Evolutionary conservation across 2,888 invertebrate species (phyloP).

Genomic region (Campoletis raptor): DNA sequence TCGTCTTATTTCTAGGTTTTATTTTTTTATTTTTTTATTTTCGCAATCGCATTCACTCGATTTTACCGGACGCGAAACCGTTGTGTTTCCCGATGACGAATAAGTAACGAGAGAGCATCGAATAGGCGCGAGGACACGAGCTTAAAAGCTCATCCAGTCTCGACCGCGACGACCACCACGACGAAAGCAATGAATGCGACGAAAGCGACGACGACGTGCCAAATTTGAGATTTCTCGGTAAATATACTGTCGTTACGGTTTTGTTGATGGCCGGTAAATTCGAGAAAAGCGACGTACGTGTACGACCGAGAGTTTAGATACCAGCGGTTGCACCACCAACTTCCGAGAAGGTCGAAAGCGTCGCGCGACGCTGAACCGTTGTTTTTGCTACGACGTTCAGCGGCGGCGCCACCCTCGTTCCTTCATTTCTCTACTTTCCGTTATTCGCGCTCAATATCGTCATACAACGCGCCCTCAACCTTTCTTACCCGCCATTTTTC

Average conservation of each 20-base stretch:
- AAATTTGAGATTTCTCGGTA: not conserved
- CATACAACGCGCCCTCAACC: not conserved
- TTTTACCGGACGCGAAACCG: constrained; percentile 9
- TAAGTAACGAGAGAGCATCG: constrained; percentile 24
- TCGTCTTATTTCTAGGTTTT: not conserved
- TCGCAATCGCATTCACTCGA: not conserved
- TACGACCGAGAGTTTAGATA: not conserved
- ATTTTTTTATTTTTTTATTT: not conserved
- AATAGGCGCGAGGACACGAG: constrained; percentile 40
- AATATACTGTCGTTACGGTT: not conserved
- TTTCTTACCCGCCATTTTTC: constrained; percentile 56
- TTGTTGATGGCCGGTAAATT: constrained; percentile 22
- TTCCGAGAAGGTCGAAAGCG: constrained; percentile 48
- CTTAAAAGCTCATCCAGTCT: constrained; percentile 34
- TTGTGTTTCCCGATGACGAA: constrained; percentile 18
- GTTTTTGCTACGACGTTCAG: constrained; percentile 16
- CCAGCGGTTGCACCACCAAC: not conserved
- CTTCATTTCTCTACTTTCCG: not conserved
- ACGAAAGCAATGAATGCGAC: constrained; percentile 1
- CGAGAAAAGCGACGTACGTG: not conserved
- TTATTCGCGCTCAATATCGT: not conserved
- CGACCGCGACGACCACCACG: constrained; percentile 14
- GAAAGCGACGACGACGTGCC: constrained; percentile 12
- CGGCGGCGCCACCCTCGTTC: constrained; percentile 67
- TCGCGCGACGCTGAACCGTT: constrained; percentile 48